Base-by-base conservation (phyloP, 2,113 vertebrate species). In the Nematolebias whitei region DNA sequence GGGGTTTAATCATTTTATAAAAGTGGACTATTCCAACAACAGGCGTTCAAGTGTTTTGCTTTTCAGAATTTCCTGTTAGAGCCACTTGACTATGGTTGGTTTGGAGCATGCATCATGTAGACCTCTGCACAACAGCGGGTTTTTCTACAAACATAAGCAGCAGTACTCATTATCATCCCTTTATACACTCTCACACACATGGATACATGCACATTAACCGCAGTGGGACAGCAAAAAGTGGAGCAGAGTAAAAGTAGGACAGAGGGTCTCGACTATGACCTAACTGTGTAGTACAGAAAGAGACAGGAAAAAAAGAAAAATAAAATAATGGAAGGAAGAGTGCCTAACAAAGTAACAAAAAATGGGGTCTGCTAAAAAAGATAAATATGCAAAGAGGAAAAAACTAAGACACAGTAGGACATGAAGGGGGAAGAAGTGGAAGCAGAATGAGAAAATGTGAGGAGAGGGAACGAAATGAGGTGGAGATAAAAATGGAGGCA, bases 181-280 rank as follows among this genome's bases (percentile, higher is more conserved):
- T 43, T 48, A 14, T 15, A 47, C 52, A 41, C 50, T 58, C 12
- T 45, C 14, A 39, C 43, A 19, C 10, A 52, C 50, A 2, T 15
- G n/a, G 29, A 53, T 53, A 66, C 44, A 22, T 24, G 26, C 41
- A 23, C 55, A 43, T 48, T 5, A 55, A 68, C 39, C 29, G 3
- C 78, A 44, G 12, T 84, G 80, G 82, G 82, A 80, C 32, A n/a
- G 57, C 70, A 64, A 15, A 57, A 78, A 83, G 68, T 86, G 63
- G 85, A 77, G 68, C 78, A 84, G 57, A 56, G 70, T 62, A 66
- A 76, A 88, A 90, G 66, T 89, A 70, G 87, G 76, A 85, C 82
- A 79, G 54, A 71, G 35, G 83, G 76, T 84, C 74, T 85, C 58
- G 55, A 63, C 50, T 41, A 19, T 75, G 77, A 82, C 80, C 78